phyloP scores from a whole-genome alignment of 1,140 invertebrate species.

The Drosophila quadrilineata region DNA sequence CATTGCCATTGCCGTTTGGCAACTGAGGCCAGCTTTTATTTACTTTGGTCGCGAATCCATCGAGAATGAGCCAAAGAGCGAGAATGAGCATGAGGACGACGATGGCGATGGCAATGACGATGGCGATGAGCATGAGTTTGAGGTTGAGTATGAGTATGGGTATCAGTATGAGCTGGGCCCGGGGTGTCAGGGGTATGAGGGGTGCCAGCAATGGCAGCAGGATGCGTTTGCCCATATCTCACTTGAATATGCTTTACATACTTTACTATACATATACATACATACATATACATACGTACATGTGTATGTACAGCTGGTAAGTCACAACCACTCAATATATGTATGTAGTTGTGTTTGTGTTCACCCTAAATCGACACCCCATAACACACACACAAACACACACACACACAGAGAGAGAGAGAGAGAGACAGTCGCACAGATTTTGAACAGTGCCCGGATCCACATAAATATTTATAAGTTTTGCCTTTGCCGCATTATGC shows the following conservation, averaged over 20 bases:
- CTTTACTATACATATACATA: no score
- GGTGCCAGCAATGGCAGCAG: not conserved
- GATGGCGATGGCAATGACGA: not conserved
- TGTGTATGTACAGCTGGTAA: not conserved
- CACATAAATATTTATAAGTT: conserved; percentile 76
- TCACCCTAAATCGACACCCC: conserved; percentile 49
- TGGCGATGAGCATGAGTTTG: no score
- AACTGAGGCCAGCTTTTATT: conserved; percentile 49
- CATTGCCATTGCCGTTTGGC: no score
- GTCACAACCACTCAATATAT: conserved; percentile 38
- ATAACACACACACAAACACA: no score
- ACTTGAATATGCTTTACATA: conserved; percentile 14
- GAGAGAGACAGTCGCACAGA: no score
- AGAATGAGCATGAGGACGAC: conserved; percentile 6
- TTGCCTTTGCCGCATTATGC: conserved; percentile 61
- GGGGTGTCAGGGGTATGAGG: no score
- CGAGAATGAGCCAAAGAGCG: no score
- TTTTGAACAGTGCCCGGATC: conserved; percentile 51
- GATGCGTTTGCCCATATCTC: conserved; percentile 8
- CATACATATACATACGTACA: not conserved
- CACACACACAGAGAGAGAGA: no score
- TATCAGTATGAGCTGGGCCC: no score
- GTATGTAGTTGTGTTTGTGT: conserved; percentile 10
- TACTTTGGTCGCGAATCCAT: conserved; percentile 65
- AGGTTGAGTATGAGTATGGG: no score